phyloP scores from a whole-genome alignment of 2,113 vertebrate genomes.

The Redunca redunca region DNA sequence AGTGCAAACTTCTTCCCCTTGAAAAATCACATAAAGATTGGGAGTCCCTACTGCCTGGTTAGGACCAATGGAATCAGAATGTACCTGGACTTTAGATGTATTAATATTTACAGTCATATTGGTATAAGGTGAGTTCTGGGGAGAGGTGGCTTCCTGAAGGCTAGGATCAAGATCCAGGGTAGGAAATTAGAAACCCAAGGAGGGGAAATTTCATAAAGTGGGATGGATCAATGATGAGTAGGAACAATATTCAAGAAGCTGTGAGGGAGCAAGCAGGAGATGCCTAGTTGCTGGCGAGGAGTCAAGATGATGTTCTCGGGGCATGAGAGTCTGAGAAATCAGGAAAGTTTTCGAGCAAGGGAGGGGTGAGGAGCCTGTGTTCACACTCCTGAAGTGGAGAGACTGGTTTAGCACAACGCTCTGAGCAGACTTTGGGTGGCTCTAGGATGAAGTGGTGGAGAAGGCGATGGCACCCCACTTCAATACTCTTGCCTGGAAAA shows the following conservation, averaged over 20 bases:
- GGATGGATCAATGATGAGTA: not conserved
- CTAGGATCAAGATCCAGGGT: not conserved
- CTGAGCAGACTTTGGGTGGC: not conserved
- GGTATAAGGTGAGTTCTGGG: not conserved
- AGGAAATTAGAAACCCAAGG: not conserved
- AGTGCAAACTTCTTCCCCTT: not conserved
- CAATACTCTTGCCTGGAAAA: too few species aligned
- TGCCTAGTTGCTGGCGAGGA: not conserved
- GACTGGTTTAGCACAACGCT: not conserved
- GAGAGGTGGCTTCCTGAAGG: not conserved
- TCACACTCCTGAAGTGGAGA: too few species aligned
- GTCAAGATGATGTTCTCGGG: fast-evolving
- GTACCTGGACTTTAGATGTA: not conserved
- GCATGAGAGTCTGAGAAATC: not conserved
- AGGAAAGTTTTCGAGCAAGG: not conserved
- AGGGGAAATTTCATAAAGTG: not conserved
- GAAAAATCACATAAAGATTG: not conserved
- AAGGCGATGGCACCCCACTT: too few species aligned
- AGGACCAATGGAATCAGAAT: not conserved
- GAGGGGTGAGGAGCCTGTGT: too few species aligned
- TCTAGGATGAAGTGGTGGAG: not conserved
- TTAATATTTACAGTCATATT: not conserved
- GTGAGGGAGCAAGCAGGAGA: not conserved
- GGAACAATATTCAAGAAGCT: not conserved
- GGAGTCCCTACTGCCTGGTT: not conserved